phyloP scores from a whole-genome alignment of 2,797 vertebrate species.

The Alcedo atthis region DNA sequence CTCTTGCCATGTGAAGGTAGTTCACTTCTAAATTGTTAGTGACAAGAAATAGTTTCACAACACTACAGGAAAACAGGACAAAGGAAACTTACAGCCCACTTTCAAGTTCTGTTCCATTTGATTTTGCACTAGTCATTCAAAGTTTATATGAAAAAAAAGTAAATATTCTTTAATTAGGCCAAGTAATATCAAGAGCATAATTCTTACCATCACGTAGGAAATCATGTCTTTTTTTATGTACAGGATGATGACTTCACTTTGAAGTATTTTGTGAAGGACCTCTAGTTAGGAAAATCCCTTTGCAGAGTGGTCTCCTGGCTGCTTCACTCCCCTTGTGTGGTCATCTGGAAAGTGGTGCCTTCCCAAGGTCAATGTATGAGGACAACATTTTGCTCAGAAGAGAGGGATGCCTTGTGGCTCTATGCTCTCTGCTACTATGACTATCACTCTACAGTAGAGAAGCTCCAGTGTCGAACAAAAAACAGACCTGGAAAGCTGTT shows the following conservation, averaged over 20 bases:
- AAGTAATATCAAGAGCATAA: neutral
- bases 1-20: neutral
- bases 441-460: neutral
- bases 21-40: neutral
- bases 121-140: neutral
- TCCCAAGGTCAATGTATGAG: neutral
- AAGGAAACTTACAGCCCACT: neutral
- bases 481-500: neutral
- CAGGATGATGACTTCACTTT: neutral
- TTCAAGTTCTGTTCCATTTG: neutral
- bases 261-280: neutral
- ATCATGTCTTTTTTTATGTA: neutral
- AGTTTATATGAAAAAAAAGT: neutral
- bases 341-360: neutral
- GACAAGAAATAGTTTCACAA: neutral
- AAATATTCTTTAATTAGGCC: neutral
- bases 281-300: neutral
- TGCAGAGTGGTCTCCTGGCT: neutral
- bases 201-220: neutral
- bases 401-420: neutral
- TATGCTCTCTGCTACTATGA: neutral
- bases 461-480: neutral
- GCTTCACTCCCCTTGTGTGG: neutral
- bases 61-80: neutral
- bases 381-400: fast-evolving